Conservation (phyloP, 92 coral and sea anemone species). For the Metridium senile region DNA sequence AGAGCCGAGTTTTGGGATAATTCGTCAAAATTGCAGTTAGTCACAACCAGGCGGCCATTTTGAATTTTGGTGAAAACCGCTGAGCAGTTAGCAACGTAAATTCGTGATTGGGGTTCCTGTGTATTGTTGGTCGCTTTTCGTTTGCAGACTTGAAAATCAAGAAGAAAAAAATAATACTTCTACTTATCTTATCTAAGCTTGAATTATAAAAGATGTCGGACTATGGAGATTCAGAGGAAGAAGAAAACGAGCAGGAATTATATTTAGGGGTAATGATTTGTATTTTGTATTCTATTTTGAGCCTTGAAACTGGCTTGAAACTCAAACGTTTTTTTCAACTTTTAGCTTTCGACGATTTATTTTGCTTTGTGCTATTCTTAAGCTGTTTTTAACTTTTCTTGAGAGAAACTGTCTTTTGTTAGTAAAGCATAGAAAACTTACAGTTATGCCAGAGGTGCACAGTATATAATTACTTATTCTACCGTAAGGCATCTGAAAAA, state of each 20-base stretch:
- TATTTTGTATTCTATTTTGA: too few species aligned
- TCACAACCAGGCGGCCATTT: background rate
- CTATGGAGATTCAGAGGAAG: background rate
- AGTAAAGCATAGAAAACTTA: background rate
- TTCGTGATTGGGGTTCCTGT: background rate
- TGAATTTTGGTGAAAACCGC: background rate
- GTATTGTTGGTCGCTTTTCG: background rate
- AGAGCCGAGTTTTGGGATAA: too few species aligned
- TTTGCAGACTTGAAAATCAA: background rate
- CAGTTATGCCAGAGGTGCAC: background rate
- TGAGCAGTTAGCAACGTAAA: background rate
- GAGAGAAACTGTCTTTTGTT: too few species aligned
- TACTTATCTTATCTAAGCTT: background rate
- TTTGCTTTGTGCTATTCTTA: too few species aligned
- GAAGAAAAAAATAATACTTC: background rate
- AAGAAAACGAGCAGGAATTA: background rate
- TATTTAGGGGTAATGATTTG: background rate
- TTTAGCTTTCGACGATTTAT: too few species aligned
- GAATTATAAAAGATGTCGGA: background rate
- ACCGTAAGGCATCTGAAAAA: too few species aligned
- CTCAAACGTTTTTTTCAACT: too few species aligned
- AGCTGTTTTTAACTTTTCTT: too few species aligned
- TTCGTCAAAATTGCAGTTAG: too few species aligned
- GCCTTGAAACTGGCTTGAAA: too few species aligned
- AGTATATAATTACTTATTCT: too few species aligned